Percentiles rank a stretch among this genome's conserved stretches.
These are phyloP conservation scores for Epinephelus lanceolatus DNA, from an alignment of 2,113 vertebrate species.

Conservation along the genomic window DNA sequence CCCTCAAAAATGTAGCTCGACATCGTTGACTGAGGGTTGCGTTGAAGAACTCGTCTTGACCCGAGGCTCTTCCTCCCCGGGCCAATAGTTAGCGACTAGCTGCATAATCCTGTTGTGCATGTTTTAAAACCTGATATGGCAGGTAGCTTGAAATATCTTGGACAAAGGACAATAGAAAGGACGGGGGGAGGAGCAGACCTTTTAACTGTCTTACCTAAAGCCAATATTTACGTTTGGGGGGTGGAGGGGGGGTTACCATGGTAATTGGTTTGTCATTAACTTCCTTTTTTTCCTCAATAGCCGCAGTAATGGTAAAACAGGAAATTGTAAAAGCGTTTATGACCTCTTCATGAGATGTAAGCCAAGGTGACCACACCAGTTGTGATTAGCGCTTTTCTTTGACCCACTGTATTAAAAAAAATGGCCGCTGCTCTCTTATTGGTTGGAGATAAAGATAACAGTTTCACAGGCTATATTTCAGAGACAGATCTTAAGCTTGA, in stretches of 20 bases:
- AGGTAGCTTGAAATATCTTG: constrained; percentile 13
- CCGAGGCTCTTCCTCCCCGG: not conserved
- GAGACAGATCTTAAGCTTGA: too few species aligned
- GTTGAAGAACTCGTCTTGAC: not conserved
- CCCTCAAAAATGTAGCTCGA: not conserved
- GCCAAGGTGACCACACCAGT: constrained; percentile 13
- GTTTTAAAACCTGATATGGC: constrained; percentile 32
- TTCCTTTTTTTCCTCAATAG: constrained; percentile 21
- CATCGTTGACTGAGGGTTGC: not conserved
- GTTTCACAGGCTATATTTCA: not conserved
- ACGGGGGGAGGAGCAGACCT: not conserved
- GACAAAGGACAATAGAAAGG: constrained; percentile 23
- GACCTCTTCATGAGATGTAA: not conserved
- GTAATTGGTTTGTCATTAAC: constrained; percentile 37
- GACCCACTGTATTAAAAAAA: not conserved
- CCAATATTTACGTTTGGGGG: constrained; percentile 39
- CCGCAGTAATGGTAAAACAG: constrained; percentile 19
- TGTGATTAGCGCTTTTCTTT: not conserved
- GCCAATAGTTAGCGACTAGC: not conserved
- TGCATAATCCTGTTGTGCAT: constrained; percentile 38
- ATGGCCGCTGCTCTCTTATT: not conserved
- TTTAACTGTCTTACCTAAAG: constrained; percentile 24
- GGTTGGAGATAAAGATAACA: not conserved
- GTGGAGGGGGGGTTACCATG: constrained; percentile 1
- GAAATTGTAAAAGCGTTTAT: constrained; percentile 43